phyloP scores from a whole-genome alignment of 2,888 invertebrate genomes.

The Acanthosepion pharaonis region DNA sequence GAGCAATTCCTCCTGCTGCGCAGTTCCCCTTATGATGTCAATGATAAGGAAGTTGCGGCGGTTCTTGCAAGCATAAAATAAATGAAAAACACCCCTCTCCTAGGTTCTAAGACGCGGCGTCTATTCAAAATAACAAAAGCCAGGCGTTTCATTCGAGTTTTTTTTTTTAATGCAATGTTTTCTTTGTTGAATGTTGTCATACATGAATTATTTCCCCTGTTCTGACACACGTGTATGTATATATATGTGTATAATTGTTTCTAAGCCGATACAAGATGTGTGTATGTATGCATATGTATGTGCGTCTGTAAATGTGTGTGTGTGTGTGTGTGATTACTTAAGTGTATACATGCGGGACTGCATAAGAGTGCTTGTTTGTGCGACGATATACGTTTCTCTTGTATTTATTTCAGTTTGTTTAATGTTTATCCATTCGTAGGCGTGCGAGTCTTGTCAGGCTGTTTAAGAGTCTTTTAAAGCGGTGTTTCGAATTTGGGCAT shows the following conservation, averaged over 20 bases:
- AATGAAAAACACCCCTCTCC: neutral
- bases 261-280: neutral
- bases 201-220: neutral
- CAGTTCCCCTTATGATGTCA: neutral
- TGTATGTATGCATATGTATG: neutral
- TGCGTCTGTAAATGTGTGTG: neutral
- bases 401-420: too few species aligned
- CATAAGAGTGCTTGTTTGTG: neutral
- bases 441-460: too few species aligned
- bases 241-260: too few species aligned
- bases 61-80: neutral
- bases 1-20: neutral
- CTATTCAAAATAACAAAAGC: neutral
- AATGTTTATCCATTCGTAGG: too few species aligned
- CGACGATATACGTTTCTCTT: too few species aligned
- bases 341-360: neutral
- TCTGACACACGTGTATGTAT: too few species aligned
- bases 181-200: neutral
- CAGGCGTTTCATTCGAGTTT: neutral
- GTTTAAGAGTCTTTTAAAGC: too few species aligned
- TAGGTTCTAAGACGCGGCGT: neutral
- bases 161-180: neutral
- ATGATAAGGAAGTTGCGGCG: neutral
- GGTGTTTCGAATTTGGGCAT: too few species aligned
- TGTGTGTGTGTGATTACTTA: neutral